Evolutionary conservation across 2,888 invertebrate species (phyloP), one percentile per base, ranked within the genome.

Genomic region (Ophion ellenae): DNA sequence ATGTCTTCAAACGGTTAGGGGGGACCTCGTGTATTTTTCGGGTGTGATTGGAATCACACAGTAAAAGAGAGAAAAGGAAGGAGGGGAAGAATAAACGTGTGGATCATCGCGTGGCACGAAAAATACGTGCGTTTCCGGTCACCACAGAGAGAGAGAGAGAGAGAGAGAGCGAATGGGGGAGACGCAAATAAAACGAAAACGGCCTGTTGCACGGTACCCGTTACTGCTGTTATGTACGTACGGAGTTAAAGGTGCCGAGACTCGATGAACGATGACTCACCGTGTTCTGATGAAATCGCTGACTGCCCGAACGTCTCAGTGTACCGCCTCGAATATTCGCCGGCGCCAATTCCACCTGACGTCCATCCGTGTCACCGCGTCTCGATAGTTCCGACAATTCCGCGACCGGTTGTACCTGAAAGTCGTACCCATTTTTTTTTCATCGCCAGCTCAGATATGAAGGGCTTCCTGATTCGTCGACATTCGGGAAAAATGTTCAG

Each of bases 301-400:
- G 95, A 93, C 97, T 97, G 76, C 98, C 98, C 87, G 97, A 97
- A 81, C 98, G 95, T 91, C 97, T 96, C 87, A 98, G 95, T 1
- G 98, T 98, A 77, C 98, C 98, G 67, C 97, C 94, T 87, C 95
- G 95, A 81, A 96, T 95, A 90, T 96, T 95, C 64, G 96, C 95
- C 89, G 97, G 96, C 61, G 96, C 96, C 74, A 97, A 95, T 71
- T 96, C 96, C 36, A 97, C 95, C 89, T 95, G 95, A 63, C 94
- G 95, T 0, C 97, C 97, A 90, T 97, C 97, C 89, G 96, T 95
- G 67, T 95, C 95, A 36, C 96, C 97, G 78, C 98, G 95, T 89
- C 97, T 96, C 86, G 98, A 98, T 90, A 99, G 94, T 94, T 99
- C 99, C 90, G 98, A 97, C 90, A 99, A 95, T 94, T 99, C 99